These are phyloP conservation scores for Edolisoma coerulescens DNA, from an alignment of 2,113 vertebrate genomes.

Conservation along the genomic window DNA sequence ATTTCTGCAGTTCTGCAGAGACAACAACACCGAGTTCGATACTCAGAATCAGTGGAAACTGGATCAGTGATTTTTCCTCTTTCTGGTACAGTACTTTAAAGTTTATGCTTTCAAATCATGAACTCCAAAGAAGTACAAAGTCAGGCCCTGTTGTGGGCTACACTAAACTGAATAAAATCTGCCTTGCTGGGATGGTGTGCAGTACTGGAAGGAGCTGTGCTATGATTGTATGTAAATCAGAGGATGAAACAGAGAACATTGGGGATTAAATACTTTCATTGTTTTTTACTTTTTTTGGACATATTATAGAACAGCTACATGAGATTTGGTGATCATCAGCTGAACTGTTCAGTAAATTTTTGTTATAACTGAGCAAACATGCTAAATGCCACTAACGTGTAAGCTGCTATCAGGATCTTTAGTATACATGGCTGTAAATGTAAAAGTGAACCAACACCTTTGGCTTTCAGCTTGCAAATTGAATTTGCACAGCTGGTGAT, in stretches of 20 bases:
- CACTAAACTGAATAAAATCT: background rate
- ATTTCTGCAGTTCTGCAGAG: conserved; percentile 67
- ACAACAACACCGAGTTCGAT: conserved; percentile 83
- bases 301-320: background rate
- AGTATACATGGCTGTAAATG: background rate
- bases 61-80: conserved; percentile 86
- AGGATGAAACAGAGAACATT: background rate
- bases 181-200: background rate
- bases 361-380: background rate
- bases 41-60: conserved; percentile 80
- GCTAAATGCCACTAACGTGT: background rate
- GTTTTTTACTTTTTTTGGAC: background rate
- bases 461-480: background rate
- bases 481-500: background rate
- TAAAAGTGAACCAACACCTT: background rate
- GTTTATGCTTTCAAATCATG: background rate
- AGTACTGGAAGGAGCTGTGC: background rate
- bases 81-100: conserved; percentile 78
- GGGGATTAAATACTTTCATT: background rate
- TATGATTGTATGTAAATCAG: background rate
- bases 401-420: background rate
- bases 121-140: background rate
- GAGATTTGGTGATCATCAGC: background rate
- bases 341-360: background rate
- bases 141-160: background rate